A percentile compares a stretch with the other conserved stretches of the same genome.
phyloP scores from a whole-genome alignment of 1,140 invertebrate genomes.

The Ditylenchus dipsaci region DNA sequence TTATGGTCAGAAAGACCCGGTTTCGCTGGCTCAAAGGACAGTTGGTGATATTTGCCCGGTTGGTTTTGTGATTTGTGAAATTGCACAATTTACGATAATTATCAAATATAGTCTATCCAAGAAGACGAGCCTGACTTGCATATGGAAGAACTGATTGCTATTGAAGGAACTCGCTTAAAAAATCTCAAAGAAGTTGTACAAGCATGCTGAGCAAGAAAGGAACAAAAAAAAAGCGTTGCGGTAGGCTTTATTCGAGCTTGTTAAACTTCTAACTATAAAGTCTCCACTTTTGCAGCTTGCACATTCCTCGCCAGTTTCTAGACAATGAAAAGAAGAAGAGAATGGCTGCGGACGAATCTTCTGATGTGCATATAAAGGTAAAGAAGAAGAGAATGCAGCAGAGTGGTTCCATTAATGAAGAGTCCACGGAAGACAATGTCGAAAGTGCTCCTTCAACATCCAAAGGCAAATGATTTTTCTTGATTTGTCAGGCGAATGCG shows the following conservation, averaged over 20 bases:
- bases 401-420: neutral
- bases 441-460: neutral
- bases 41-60: constrained; percentile 45
- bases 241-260: constrained; percentile 5
- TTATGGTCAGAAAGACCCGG: constrained; percentile 70
- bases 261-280: constrained; percentile 3
- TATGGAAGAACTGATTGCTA: constrained; percentile 33
- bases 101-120: neutral
- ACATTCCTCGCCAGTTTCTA: constrained; percentile 36
- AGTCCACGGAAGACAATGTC: neutral
- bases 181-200: constrained; percentile 45
- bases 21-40: constrained; percentile 61
- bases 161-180: constrained; percentile 46
- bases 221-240: constrained; percentile 38
- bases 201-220: constrained; percentile 33
- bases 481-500: neutral
- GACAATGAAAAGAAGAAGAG: constrained; percentile 27
- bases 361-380: neutral
- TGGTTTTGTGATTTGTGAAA: neutral
- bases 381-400: neutral
- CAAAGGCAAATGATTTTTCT: constrained; percentile 1
- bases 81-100: neutral
- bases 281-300: constrained; percentile 16
- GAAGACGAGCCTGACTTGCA: constrained; percentile 3
- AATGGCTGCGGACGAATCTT: constrained; percentile 2